Percentiles rank a stretch among this genome's conserved stretches.
Conservation (phyloP, 2,113 vertebrate species). For the Balaeniceps rex region DNA sequence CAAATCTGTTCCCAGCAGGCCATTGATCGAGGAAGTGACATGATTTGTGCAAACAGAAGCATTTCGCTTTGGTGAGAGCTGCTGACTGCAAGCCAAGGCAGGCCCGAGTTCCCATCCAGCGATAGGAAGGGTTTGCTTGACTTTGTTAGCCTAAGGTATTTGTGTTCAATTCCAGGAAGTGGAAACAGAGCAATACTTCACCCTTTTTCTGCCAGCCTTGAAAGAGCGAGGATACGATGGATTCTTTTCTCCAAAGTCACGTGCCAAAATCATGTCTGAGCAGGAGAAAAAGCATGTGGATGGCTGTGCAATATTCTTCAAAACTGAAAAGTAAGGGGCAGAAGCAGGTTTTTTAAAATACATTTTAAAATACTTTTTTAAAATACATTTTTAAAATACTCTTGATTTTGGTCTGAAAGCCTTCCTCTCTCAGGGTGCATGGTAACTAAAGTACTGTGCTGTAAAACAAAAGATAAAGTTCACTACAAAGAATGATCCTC, state of each 20-base stretch:
- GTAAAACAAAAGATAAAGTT: background rate
- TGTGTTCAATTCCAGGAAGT: conserved; percentile 85
- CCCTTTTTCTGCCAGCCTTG: conserved; percentile 93
- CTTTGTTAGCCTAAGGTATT: background rate
- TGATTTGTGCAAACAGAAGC: background rate
- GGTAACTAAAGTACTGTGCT: background rate
- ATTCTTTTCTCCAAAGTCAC: conserved; percentile 98
- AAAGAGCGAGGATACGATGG: conserved; percentile 95
- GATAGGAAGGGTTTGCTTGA: background rate
- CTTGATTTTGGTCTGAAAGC: background rate
- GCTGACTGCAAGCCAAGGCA: background rate
- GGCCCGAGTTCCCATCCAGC: background rate
- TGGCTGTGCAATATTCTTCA: conserved; percentile 98
- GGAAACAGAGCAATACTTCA: conserved; percentile 99
- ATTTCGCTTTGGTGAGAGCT: background rate
- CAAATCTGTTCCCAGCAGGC: background rate
- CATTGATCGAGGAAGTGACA: background rate
- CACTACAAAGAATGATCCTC: background rate
- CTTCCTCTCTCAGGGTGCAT: background rate
- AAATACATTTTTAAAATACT: background rate
- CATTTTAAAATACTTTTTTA: too few relatives aligned
- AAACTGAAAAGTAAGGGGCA: conserved; percentile 89
- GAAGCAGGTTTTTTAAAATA: background rate
- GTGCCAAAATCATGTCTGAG: conserved; percentile 98
- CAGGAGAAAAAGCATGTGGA: conserved; percentile 98